These are phyloP conservation scores for Chelon labrosus DNA, from an alignment of 2,797 vertebrate genomes.

Conservation along the genomic window DNA sequence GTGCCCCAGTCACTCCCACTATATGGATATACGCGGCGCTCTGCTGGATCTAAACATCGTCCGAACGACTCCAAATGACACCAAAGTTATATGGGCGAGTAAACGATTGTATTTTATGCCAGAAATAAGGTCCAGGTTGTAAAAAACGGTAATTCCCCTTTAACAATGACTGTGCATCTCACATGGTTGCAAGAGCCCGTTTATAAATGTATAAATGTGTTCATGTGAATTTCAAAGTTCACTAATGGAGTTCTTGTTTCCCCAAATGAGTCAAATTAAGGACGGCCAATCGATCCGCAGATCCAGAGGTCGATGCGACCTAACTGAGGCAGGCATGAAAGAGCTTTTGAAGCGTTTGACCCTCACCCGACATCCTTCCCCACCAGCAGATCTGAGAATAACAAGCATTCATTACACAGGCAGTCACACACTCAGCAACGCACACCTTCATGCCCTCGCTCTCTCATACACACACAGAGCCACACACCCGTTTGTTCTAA, in stretches of 20 bases:
- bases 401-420: conserved; percentile 44
- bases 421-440: conserved; percentile 32
- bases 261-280: conserved; percentile 47
- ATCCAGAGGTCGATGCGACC: conserved; percentile 45
- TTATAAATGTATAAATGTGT: background rate
- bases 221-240: conserved; percentile 4
- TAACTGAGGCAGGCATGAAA: conserved; percentile 41
- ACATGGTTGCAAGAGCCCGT: background rate
- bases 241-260: conserved; percentile 30
- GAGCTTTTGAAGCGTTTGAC: conserved; percentile 42
- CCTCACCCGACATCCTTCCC: conserved; percentile 30
- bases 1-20: too few species aligned
- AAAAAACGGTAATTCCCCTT: too few species aligned
- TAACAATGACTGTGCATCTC: background rate
- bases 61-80: too few species aligned
- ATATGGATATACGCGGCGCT: too few species aligned
- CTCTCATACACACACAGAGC: background rate
- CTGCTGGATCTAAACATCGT: too few species aligned
- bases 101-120: too few species aligned
- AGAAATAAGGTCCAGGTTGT: too few species aligned
- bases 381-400: conserved; percentile 45
- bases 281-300: conserved; percentile 32
- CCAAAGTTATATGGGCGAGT: too few species aligned
- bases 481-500: conserved; percentile 1
- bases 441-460: conserved; percentile 4